Base-by-base conservation (phyloP, 2,113 vertebrate species). In the Mus pahari region DNA sequence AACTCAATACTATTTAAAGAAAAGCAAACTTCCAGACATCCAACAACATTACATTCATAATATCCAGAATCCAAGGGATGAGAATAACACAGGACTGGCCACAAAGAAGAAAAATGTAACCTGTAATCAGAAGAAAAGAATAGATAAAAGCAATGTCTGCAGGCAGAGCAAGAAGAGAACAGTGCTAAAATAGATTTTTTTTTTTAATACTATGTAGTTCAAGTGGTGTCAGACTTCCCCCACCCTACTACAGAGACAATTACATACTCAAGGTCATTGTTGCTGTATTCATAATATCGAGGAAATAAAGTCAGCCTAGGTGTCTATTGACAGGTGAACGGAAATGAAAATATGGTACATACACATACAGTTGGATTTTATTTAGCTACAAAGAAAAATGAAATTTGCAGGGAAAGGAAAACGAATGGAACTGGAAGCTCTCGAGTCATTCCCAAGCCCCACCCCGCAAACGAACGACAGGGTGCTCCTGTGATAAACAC, bases 11-110 rank as follows among this genome's bases (percentile, higher is more conserved):
- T 45, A 39, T 94, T 82, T 89, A 81, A 94, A 96, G 77, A n/a
- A 71, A 95, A 96, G 79, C 45, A 91, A 87, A 39, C 84, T 84
- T 20, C n/a, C 77, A 97, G 64, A 66, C 14, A 75, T 70, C 66
- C 26, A 81, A 5, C 5, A 68, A 62, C 9, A 62, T 88, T 94
- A 28, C 24, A 70, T 89, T 95, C 39, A 62, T 68, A 89, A 68
- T 86, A 14, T 60, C 31, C 14, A n/a, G 53, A 89, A 83, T 78
- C 62, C 71, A 89, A 73, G 24, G 70, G 19, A 13, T 45, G 58
- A 74, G 48, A 90, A 91, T 92, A 92, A 42, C 70, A 86, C 36
- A 66, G 92, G 86, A 60, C 11, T 77, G 42, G n/a, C 20, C 66
- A 83, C 20, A 89, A 93, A 92, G 26, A 22, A 95, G 31, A 62